Evolutionary conservation across 2,113 vertebrate genomes (phyloP), one percentile per base, ranked within the genome.

Genomic region (Cheilinus undulatus): DNA sequence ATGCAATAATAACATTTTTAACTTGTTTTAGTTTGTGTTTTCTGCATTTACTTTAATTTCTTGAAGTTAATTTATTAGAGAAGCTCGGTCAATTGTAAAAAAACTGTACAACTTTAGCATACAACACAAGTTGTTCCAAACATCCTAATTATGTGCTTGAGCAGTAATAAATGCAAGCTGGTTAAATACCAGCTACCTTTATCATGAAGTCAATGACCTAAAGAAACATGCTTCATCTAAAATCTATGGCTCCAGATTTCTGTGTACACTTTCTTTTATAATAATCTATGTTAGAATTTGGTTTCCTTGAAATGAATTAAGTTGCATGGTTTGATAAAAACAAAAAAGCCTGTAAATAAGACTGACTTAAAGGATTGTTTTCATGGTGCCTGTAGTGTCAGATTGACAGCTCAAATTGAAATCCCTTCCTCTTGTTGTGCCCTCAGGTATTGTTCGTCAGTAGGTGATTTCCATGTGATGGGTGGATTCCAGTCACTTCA

Each of bases 381-480:
- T 30, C 3, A 30, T 30, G 28, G 28, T 30, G 28, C 7, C 4
- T 30, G 7, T 7, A 32, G 30, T 32, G 6, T 5, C 6, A 9
- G 30, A 32, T 32, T 32, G n/a, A n/a, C n/a, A n/a, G n/a, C n/a
- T n/a, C n/a, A n/a, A n/a, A n/a, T n/a, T n/a, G n/a, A n/a, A n/a
- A n/a, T n/a, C n/a, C n/a, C 22, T 36, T 38, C 3, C 6, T 65
- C 17, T 40, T 15, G 58, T 23, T 57, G 1, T 42, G 20, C 49
- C 8, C 89, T 26, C 75, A 99, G 97, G 86, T 99, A 97, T 88
- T 97, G 94, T 60, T 91, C 73, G 32, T 93, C 95, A 58, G 72
- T 98, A 34, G 96, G 95, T 45, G 95, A 98, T 87, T 97, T 99
- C 78, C 87, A 97, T 0, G 97, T 99, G 30, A 98, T 98, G 96